Conservation (phyloP, 37 sponge, comb jelly and placozoan genomes). For the Bolinopsis microptera region DNA sequence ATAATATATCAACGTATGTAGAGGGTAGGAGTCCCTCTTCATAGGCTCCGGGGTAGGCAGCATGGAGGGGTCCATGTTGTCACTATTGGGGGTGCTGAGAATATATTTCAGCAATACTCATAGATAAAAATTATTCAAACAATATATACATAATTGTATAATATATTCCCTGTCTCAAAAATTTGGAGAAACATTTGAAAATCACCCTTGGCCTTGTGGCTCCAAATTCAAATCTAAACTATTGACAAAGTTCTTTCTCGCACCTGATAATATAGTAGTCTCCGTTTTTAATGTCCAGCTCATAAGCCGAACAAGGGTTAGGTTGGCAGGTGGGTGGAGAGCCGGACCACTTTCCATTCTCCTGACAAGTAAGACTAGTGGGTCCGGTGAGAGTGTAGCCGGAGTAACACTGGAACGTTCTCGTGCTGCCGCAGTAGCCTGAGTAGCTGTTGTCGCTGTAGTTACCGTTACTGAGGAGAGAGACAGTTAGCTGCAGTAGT, state of each 20-base stretch:
- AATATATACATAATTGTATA: too few species aligned
- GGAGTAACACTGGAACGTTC: neutral
- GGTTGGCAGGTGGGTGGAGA: neutral
- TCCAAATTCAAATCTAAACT: too few species aligned
- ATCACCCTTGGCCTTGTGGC: too few species aligned
- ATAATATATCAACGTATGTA: neutral
- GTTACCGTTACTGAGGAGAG: too few species aligned
- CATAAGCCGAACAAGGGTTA: neutral
- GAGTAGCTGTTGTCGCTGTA: slow-evolving; percentile 26
- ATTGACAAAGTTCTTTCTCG: too few species aligned
- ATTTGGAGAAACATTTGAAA: too few species aligned
- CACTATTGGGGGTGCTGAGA: too few species aligned
- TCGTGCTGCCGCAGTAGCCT: neutral
- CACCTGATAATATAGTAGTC: too few species aligned
- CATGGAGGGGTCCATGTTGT: neutral
- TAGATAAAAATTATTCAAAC: too few species aligned
- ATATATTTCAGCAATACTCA: too few species aligned
- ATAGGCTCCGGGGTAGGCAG: neutral
- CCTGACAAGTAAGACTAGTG: neutral
- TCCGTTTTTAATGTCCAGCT: slow-evolving; percentile 15
- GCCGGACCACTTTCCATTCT: slow-evolving; percentile 10
- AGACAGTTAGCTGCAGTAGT: too few species aligned
- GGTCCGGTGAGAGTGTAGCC: neutral
- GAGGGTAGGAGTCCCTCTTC: neutral
- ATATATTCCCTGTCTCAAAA: too few species aligned